Evolutionary conservation across 2,888 invertebrate species (phyloP), one percentile per base, ranked within the genome.

Genomic region (Microchrysa polita): DNA sequence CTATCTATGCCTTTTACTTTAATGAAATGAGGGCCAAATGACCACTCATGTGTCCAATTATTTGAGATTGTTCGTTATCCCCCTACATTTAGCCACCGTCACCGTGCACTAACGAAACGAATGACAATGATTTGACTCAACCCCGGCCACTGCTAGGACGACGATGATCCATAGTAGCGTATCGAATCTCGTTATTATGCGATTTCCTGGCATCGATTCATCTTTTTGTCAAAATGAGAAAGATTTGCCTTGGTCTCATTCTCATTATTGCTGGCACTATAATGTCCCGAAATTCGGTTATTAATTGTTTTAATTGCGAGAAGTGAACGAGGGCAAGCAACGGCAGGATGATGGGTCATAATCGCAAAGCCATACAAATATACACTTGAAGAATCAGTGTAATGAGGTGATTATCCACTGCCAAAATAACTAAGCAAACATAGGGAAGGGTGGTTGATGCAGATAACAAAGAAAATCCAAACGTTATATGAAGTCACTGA

Each of bases 31-130:
- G 77, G 77, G 76, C 78, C 77, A 77, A 78, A 78, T 78, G 78
- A 78, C 78, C 78, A 78, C 78, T 78, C 78, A 78, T 78, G 77
- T 78, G 78, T 78, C 78, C 78, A 78, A 78, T 78, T 78, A 78
- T 78, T 78, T 77, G 75, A 75, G 77, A 78, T 78, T 78, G 78
- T 78, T 77, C 75, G 73, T 73, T 72, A 18, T 53, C 52, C 53
- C 72, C 73, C 73, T 72, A 44, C 27, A 34, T 34, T 34, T 2
- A 5, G 27, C 7, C 27, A 7, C 27, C 7, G 27, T 34, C 27
- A 7, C 27, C 27, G 27, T 48, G 44, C 20, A 22, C 44, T 48
- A 40, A 48, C 48, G 22, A 42, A 65, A 44, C 44, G 65, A 22
- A 65, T 48, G 65, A 44, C 65, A 48, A 48, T 20, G 14, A 22